Base-by-base conservation (phyloP, 2,797 vertebrate genomes). In the Hyperoplus lanceolatus region DNA sequence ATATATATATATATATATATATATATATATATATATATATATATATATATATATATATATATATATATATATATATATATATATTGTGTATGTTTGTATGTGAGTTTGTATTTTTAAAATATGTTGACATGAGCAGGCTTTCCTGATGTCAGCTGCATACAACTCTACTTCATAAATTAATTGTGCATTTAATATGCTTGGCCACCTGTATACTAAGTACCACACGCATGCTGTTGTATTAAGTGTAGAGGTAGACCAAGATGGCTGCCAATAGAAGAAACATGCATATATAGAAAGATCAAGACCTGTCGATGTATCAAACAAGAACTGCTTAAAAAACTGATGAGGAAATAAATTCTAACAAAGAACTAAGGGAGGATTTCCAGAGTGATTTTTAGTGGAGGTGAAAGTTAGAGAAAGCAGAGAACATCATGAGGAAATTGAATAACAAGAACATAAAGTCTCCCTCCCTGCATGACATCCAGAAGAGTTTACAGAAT, bases 351-450 rank as follows among this genome's bases (percentile, higher is more conserved):
- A 58, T 2, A 4, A 74, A 29, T 71, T 2, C n/a, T 2, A 38
- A 11, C 14, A 38, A 53, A 54, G 48, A 53, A 42, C 4, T 48
- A 75, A 58, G 6, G 10, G 2, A 43, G 8, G 43, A 51, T 42
- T 60, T 67, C 49, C n/a, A 62, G 60, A 70, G 43, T 50, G 56
- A 79, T 68, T 36, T 29, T 42, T 15, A 8, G 54, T 29, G 67
- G 77, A 75, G 49, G 65, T 75, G 57, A 51, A 73, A 81, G 79
- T 82, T 36, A 73, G 13, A 75, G 57, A 65, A 12, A 8, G 46
- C 21, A 16, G 4, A 9, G 48, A 1, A 12, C 62, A 56, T 79
- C 64, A 18, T n/a, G 10, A 66, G 3, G 50, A 77, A 66, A 73
- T 69, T 10, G n/a, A 9, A 64, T 41, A 36, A 6, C 39, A 48